Percentiles rank a stretch among this genome's conserved stretches.
These are phyloP conservation scores for Alosa sapidissima DNA, from an alignment of 2,797 vertebrate genomes.

Conservation along the genomic window DNA sequence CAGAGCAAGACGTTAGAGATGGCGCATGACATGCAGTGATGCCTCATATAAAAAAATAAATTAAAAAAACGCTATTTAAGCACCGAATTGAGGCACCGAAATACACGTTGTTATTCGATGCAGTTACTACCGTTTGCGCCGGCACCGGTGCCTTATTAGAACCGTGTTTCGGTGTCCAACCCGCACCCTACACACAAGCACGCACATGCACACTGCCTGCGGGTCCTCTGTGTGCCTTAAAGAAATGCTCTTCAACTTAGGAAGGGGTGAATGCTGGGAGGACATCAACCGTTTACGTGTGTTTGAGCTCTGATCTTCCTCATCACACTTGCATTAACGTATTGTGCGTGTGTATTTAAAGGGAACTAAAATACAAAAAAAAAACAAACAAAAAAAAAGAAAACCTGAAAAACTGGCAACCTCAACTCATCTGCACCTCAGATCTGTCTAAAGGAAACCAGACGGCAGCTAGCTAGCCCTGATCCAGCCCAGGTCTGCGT, in stretches of 20 bases:
- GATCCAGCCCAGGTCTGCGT: background rate
- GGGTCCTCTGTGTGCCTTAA: background rate
- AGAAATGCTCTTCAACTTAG: background rate
- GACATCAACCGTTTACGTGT: background rate
- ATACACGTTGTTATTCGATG: too few relatives aligned
- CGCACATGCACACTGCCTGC: background rate
- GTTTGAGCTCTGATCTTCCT: background rate
- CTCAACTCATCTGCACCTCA: constrained; percentile 63
- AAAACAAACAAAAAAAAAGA: background rate
- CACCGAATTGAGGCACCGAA: too few relatives aligned
- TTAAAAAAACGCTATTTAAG: too few relatives aligned
- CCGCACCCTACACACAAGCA: background rate
- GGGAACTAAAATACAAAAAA: constrained; percentile 57
- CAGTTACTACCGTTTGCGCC: too few relatives aligned
- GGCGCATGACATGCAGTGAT: background rate
- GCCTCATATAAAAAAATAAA: too few relatives aligned
- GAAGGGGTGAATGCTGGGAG: background rate
- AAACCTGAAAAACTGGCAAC: constrained; percentile 24
- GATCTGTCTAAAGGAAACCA: constrained; percentile 49
- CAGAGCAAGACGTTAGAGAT: too few relatives aligned
- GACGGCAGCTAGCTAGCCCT: constrained; percentile 52
- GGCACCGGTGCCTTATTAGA: too few relatives aligned
- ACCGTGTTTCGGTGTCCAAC: too few relatives aligned
- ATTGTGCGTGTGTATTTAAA: background rate
- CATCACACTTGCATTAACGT: too few relatives aligned